phyloP scores from a whole-genome alignment of 2,888 invertebrate genomes.

The Strigamia transsilvanica region DNA sequence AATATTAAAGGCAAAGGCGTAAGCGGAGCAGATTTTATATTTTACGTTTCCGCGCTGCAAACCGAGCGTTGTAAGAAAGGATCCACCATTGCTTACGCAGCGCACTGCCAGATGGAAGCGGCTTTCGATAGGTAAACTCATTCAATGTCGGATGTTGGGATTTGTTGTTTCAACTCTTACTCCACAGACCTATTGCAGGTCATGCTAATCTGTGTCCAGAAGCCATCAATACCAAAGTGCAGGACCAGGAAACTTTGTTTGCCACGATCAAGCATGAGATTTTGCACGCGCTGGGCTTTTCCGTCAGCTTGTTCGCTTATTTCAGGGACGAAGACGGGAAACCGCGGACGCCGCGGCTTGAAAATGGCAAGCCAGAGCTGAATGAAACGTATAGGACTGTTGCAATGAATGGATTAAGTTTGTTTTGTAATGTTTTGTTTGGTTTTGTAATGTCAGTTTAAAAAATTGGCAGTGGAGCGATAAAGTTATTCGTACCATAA shows the following conservation, averaged over 20 bases:
- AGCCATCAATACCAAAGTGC: conserved; percentile 87
- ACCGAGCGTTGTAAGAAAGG: conserved; percentile 91
- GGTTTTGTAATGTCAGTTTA: conserved; percentile 69
- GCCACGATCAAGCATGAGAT: conserved; percentile 99
- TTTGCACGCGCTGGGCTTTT: conserved; percentile 96
- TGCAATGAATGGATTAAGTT: too few species aligned
- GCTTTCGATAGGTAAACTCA: conserved; percentile 80
- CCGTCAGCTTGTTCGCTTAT: conserved; percentile 95
- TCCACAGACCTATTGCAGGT: conserved; percentile 90
- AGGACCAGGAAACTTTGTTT: conserved; percentile 88
- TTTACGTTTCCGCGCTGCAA: conserved; percentile 95
- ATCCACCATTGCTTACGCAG: conserved; percentile 94
- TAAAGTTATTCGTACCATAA: conserved; percentile 80
- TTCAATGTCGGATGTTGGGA: neutral
- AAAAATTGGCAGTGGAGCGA: conserved; percentile 96
- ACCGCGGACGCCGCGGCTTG: conserved; percentile 82
- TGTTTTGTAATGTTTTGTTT: too few species aligned
- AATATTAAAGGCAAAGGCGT: conserved; percentile 70
- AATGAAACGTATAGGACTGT: conserved; percentile 78
- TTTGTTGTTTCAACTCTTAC: conserved; percentile 54
- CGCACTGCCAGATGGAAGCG: conserved; percentile 97
- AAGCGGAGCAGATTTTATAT: conserved; percentile 89
- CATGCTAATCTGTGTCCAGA: conserved; percentile 98
- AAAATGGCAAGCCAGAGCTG: conserved; percentile 87
- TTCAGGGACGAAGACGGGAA: conserved; percentile 89